These are phyloP conservation scores for Neosilurus hyrtlii DNA, from an alignment of 2,797 vertebrate species.

Conservation along the genomic window DNA sequence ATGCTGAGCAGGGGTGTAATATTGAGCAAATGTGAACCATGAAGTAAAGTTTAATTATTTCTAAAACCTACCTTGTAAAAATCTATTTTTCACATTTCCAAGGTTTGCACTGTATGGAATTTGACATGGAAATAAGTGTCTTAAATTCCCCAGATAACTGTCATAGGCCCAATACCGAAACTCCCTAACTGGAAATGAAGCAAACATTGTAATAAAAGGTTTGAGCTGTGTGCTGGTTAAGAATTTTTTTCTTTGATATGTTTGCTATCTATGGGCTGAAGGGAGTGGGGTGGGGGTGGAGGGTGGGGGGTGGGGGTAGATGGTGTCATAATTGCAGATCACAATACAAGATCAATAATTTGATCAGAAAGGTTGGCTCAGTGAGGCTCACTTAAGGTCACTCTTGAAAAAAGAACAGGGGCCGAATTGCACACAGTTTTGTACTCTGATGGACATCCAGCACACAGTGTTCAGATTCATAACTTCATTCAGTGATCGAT, in stretches of 20 bases:
- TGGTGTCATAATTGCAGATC: too few relatives aligned
- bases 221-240: neutral
- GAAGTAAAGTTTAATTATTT: conserved; percentile 11
- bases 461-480: too few relatives aligned
- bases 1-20: conserved; percentile 34
- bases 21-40: neutral
- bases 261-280: too few relatives aligned
- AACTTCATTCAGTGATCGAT: too few relatives aligned
- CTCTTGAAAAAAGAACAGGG: too few relatives aligned
- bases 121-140: conserved; percentile 48
- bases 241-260: neutral
- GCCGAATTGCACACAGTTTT: too few relatives aligned
- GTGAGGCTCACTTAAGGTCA: too few relatives aligned
- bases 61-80: conserved; percentile 55
- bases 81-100: conserved; percentile 59
- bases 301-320: too few relatives aligned
- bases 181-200: neutral
- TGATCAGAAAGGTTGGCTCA: too few relatives aligned
- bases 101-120: conserved; percentile 48
- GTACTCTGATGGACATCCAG: too few relatives aligned
- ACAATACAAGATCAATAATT: too few relatives aligned
- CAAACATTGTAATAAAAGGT: neutral
- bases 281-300: too few relatives aligned
- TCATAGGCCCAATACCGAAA: neutral
- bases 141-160: conserved; percentile 54